Percentiles rank a stretch among this genome's conserved stretches.
These are phyloP conservation scores for Neoniphon sammara DNA, from an alignment of 2,797 vertebrate genomes.

Conservation along the genomic window DNA sequence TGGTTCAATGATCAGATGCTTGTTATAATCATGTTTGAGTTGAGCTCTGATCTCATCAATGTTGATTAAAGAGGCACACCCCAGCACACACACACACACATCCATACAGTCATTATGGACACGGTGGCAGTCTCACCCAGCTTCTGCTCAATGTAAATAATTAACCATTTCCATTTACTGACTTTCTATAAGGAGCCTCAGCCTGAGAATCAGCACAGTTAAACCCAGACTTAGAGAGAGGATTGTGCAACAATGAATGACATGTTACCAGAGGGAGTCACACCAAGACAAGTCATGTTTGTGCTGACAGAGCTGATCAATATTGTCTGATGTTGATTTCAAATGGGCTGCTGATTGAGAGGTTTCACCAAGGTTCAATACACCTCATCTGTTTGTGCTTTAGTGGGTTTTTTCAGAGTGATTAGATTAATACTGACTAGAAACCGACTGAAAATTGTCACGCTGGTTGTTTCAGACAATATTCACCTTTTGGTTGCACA, in stretches of 20 bases:
- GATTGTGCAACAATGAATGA: conserved; percentile 6
- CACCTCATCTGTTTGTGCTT: conserved; percentile 13
- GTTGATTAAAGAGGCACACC: conserved; percentile 12
- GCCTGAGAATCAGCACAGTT: conserved; percentile 6
- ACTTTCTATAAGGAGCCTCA: conserved; percentile 11
- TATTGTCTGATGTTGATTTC: conserved; percentile 16
- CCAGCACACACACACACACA: not conserved
- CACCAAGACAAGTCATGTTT: not conserved
- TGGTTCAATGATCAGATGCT: conserved; percentile 5
- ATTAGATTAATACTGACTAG: conserved; percentile 21
- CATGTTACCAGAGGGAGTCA: conserved; percentile 22
- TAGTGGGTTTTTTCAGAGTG: conserved; percentile 16
- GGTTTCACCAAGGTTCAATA: conserved; percentile 21
- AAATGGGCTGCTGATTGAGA: conserved; percentile 39
- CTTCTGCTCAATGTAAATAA: conserved; percentile 57
- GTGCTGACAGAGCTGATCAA: conserved; percentile 58
- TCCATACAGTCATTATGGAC: not conserved
- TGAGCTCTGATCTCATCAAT: conserved; percentile 2
- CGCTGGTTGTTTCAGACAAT: not conserved
- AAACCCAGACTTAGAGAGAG: conserved; percentile 30
- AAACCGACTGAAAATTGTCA: not conserved
- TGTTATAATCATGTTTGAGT: conserved; percentile 22
- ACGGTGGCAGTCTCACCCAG: conserved; percentile 5
- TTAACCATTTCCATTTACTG: conserved; percentile 50
- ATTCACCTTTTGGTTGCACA: not conserved